Evolutionary conservation across 2,113 vertebrate species (phyloP).

Genomic region (Anguilla rostrata): DNA sequence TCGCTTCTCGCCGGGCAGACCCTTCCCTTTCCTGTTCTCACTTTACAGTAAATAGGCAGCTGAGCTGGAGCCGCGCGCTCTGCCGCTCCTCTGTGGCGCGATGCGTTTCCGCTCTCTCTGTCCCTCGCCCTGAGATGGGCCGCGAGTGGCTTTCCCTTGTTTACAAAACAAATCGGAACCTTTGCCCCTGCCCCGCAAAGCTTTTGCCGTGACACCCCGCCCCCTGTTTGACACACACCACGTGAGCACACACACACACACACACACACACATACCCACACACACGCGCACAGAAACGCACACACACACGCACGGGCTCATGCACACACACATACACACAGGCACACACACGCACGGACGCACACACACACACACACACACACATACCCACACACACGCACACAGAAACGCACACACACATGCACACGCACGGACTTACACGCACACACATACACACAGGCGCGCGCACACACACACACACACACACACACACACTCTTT

Average conservation of each 20-base stretch:
- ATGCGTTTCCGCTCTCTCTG: constrained; percentile 22
- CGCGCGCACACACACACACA: neutral
- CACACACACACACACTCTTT: constrained; percentile 50
- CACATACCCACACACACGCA: too few species aligned
- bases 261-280: constrained; percentile 26
- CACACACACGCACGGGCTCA: constrained; percentile 22
- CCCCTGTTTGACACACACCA: constrained; percentile 19
- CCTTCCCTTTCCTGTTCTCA: constrained; percentile 48
- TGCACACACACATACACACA: neutral
- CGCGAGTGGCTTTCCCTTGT: constrained; percentile 52
- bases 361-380: too few species aligned
- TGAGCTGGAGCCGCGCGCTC: constrained; percentile 27
- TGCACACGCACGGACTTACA: too few species aligned
- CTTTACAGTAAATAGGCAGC: constrained; percentile 46
- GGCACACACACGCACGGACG: neutral
- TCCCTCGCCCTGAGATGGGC: constrained; percentile 42
- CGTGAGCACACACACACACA: neutral
- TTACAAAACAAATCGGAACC: constrained; percentile 66
- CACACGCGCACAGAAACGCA: neutral
- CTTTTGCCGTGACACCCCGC: neutral
- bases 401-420: too few species aligned
- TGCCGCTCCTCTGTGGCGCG: constrained; percentile 17
- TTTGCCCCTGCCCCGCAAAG: neutral
- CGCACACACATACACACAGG: neutral
- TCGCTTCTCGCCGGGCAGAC: constrained; percentile 39